Evolutionary conservation across 2,113 vertebrate genomes (phyloP).

Genomic region (Myiagra hebetior): DNA sequence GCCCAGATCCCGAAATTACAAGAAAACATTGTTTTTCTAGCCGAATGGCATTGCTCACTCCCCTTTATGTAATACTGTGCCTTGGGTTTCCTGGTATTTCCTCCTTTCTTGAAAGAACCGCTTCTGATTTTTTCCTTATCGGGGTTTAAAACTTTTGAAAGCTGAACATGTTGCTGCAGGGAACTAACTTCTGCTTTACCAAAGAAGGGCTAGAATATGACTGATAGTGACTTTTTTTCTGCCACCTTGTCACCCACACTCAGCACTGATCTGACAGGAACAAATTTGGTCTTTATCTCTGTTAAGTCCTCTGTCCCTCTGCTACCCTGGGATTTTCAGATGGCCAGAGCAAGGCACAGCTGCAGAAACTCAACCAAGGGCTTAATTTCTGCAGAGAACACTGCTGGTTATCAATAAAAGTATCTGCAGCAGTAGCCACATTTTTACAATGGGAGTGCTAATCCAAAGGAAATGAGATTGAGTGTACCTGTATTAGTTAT

Average conservation of each 20-base stretch:
- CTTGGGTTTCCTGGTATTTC: neutral
- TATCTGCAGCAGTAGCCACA: neutral
- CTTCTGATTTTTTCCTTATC: neutral
- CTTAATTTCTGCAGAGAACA: neutral
- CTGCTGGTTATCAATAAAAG: neutral
- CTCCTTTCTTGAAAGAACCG: neutral
- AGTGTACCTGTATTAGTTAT: neutral
- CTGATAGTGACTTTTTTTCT: neutral
- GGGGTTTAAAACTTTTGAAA: neutral
- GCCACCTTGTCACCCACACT: neutral
- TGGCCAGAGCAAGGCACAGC: neutral
- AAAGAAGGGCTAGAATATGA: neutral
- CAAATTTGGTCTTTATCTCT: neutral
- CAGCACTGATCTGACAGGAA: neutral
- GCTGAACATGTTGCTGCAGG: neutral
- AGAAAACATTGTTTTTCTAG: neutral
- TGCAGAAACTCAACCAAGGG: neutral
- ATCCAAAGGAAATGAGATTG: neutral
- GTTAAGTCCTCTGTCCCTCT: neutral
- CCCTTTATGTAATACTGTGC: neutral
- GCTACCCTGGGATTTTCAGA: neutral
- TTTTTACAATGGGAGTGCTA: neutral
- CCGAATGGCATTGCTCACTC: neutral
- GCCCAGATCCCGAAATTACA: neutral
- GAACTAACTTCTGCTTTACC: neutral